Evolutionary conservation across 2,888 invertebrate genomes (phyloP).

Genomic region (Branchipolynoe longqiensis): DNA sequence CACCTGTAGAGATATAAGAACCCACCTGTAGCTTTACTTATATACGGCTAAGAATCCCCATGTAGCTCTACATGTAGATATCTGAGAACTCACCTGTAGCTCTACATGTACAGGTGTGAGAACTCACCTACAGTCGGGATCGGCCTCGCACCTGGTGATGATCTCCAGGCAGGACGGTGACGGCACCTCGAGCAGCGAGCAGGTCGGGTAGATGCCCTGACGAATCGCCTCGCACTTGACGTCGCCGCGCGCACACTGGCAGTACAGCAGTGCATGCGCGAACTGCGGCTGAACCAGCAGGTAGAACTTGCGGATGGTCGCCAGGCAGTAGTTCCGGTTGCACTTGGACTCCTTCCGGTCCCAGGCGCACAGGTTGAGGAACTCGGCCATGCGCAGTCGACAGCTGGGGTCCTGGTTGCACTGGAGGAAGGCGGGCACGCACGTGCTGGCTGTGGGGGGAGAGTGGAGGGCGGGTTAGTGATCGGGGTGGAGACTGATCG

Average conservation of each 20-base stretch:
- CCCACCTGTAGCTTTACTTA: too few relatives aligned
- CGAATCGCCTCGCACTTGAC: constrained; percentile 94
- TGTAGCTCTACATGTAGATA: too few relatives aligned
- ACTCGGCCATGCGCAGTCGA: constrained; percentile 59
- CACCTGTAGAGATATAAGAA: too few relatives aligned
- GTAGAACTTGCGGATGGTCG: constrained; percentile 62
- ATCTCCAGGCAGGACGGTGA: constrained; percentile 93
- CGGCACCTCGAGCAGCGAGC: constrained; percentile 90
- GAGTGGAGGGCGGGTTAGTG: too few relatives aligned
- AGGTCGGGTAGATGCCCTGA: constrained; percentile 93
- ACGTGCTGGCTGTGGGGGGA: constrained; percentile 62
- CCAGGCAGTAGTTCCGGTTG: constrained; percentile 60
- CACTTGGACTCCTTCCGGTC: constrained; percentile 42
- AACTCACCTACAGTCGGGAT: constrained; percentile 90
- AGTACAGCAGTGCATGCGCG: constrained; percentile 65
- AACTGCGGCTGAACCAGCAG: constrained; percentile 24
- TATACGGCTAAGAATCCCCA: too few relatives aligned
- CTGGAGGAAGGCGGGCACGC: constrained; percentile 62
- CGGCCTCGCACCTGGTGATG: constrained; percentile 91
- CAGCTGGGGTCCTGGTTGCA: constrained; percentile 63
- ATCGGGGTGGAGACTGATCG: too few relatives aligned
- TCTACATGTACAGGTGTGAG: neutral
- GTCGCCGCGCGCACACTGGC: constrained; percentile 81
- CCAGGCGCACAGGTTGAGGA: constrained; percentile 63
- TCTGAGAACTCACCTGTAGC: too few relatives aligned